A percentile compares a stretch with the other conserved stretches of the same genome.
Evolutionary conservation across 2,113 vertebrate species (phyloP).

Genomic region (Lagenorhynchus albirostris): DNA sequence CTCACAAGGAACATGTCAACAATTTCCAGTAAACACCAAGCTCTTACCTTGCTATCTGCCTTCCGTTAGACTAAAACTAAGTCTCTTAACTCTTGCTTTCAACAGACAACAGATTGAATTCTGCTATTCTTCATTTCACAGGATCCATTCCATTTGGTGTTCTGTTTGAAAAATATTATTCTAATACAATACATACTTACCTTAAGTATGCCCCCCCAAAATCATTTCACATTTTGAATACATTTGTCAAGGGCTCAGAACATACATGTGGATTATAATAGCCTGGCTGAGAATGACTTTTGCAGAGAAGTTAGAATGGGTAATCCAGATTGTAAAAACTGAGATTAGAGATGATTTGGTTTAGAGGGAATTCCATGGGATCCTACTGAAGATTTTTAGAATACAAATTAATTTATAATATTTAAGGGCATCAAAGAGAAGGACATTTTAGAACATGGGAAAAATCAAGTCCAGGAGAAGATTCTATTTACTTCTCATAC

Average conservation of each 20-base stretch:
- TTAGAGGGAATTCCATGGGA: background rate
- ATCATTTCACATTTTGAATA: background rate
- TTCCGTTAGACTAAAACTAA: background rate
- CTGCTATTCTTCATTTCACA: background rate
- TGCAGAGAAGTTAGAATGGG: background rate
- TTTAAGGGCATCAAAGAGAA: background rate
- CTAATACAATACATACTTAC: background rate
- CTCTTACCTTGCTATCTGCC: background rate
- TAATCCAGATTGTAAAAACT: background rate
- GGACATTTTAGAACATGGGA: background rate
- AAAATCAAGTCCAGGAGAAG: background rate
- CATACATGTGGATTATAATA: background rate
- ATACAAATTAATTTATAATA: background rate
- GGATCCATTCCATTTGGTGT: background rate
- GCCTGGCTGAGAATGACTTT: background rate
- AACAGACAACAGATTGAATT: background rate
- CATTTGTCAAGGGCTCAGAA: background rate
- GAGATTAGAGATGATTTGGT: background rate
- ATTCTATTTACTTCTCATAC: background rate
- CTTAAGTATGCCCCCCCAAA: background rate
- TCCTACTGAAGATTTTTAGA: background rate
- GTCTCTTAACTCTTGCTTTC: background rate
- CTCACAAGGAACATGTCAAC: background rate
- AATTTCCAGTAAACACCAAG: background rate
- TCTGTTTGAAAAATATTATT: background rate